A percentile compares a stretch with the other conserved stretches of the same genome.
phyloP scores from a whole-genome alignment of 1,140 invertebrate genomes.

The Aporrectodea caliginosa region DNA sequence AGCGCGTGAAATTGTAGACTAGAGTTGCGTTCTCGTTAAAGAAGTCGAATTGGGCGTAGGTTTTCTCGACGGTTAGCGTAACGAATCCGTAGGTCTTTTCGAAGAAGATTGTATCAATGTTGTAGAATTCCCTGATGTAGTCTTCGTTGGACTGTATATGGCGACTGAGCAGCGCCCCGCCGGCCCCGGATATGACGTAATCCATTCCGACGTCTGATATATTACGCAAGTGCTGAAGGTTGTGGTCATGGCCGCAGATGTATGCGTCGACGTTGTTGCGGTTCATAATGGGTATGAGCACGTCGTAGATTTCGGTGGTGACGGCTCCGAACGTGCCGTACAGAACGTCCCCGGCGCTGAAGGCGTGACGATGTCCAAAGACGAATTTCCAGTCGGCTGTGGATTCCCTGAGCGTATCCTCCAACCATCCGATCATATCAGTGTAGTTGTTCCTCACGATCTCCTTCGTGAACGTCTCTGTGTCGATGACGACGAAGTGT shows the following conservation, averaged over 20 bases:
- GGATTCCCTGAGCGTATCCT: not conserved
- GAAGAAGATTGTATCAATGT: not conserved
- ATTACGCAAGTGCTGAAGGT: not conserved
- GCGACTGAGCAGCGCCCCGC: not conserved
- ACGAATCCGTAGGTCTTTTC: not conserved
- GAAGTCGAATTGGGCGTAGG: too few relatives aligned
- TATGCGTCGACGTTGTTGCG: not conserved
- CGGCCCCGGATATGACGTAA: not conserved
- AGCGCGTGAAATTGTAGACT: too few relatives aligned
- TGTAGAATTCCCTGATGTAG: not conserved
- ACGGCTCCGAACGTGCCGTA: not conserved
- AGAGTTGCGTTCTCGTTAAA: too few relatives aligned
- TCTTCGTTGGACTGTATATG: not conserved
- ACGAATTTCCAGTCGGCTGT: not conserved
- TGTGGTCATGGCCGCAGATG: conserved; percentile 1
- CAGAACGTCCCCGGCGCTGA: not conserved
- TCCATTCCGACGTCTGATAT: not conserved
- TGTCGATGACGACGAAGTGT: not conserved
- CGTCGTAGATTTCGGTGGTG: not conserved
- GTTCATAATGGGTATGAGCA: not conserved
- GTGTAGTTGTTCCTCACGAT: conserved; percentile 9
- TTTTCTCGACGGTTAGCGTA: too few relatives aligned
- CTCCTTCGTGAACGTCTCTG: not conserved
- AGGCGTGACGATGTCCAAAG: not conserved
- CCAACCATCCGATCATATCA: not conserved